Base-by-base conservation (phyloP, 2,113 vertebrate species). In the Todiramphus saurophagus region DNA sequence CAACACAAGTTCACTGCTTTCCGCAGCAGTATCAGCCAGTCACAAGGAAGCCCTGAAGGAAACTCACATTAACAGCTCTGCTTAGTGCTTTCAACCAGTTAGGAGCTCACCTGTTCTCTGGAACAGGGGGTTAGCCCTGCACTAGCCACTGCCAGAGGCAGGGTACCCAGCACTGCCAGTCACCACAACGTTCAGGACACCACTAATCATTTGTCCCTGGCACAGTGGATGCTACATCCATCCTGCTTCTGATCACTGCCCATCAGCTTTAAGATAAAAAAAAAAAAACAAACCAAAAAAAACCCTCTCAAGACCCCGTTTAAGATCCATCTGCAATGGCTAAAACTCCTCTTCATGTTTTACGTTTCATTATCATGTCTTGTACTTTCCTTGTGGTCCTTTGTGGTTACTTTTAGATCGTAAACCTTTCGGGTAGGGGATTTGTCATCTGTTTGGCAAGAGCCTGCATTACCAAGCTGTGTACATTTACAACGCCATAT, bases 391-490 rank as follows among this genome's bases (percentile, higher is more conserved):
- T 82, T 56, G 30, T 30, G 31, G 69, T 58, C 56, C 60, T 59
- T 50, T 62, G 77, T 44, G 92, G 72, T 79, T 94, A 89, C 69
- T 46, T 46, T 68, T 35, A 60, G 69, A 70, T 16, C 64, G 66
- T 35, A 94, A 91, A 87, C 66, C 76, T 79, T 46, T 25, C 0
- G 8, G 13, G 64, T 46, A 89, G 78, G 53, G 69, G 66, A 89
- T 87, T 51, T 72, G 86, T 97, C 95, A 97, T 93, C 94, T 94
- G 67, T 82, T 93, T 83, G 87, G 95, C 95, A 89, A 83, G 31
- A 60, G 62, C 41, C 89, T 25, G 74, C 21, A 0, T 7, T 64
- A 69, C 53, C 28, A 73, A 75, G 70, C 78, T 83, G 89, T 39
- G 86, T 84, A 92, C 62, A 20, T 83, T 87, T 87, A 94, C 80